These are phyloP conservation scores for Pelodiscus sinensis DNA, from an alignment of 2,113 vertebrate genomes.

Conservation along the genomic window DNA sequence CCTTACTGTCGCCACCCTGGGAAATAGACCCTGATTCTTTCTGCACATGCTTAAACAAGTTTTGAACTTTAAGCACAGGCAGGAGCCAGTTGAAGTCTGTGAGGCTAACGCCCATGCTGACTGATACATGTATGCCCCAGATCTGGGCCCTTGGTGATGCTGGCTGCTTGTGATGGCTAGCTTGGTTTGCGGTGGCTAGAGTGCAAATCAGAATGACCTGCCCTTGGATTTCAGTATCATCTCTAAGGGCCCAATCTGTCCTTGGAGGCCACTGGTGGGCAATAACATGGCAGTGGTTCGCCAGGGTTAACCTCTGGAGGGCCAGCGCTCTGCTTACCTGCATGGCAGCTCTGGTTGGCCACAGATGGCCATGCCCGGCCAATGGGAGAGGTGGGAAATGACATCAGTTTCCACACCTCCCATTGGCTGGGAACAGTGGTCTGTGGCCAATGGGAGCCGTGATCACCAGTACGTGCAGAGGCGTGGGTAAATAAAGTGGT, in stretches of 20 bases:
- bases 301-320: too few relatives aligned
- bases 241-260: background rate
- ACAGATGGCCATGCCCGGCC: too few relatives aligned
- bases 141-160: conserved; percentile 29
- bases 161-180: conserved; percentile 52
- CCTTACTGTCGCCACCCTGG: conserved; percentile 60
- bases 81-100: conserved; percentile 70
- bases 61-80: conserved; percentile 71
- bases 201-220: conserved; percentile 33
- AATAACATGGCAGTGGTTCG: too few relatives aligned
- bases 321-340: too few relatives aligned
- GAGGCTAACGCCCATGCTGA: background rate
- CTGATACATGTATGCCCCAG: background rate
- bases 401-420: too few relatives aligned
- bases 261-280: background rate
- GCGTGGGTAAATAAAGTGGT: too few relatives aligned
- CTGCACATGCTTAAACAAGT: conserved; percentile 66
- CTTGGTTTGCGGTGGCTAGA: conserved; percentile 61
- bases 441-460: too few relatives aligned
- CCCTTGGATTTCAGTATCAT: background rate
- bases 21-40: conserved; percentile 69
- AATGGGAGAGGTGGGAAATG: too few relatives aligned
- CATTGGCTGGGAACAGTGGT: too few relatives aligned
- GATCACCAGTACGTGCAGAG: too few relatives aligned
- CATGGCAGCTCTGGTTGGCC: too few relatives aligned